Percentiles rank a stretch among this genome's conserved stretches.
These are phyloP conservation scores for Solenodon paradoxus DNA, from an alignment of 2,113 vertebrate genomes.

Conservation along the genomic window DNA sequence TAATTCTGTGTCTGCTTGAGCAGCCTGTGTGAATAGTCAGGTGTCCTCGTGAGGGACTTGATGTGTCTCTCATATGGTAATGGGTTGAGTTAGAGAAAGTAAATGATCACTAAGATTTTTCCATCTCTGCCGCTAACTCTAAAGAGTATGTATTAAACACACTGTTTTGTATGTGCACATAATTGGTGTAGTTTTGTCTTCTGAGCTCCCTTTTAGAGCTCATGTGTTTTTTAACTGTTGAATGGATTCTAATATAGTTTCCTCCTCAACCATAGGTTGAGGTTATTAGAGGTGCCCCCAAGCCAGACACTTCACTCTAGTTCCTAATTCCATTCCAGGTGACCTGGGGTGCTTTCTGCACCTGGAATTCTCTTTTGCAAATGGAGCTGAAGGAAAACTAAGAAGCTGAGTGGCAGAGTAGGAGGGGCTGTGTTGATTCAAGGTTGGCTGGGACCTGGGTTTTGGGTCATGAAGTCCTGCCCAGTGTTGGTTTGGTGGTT, in stretches of 20 bases:
- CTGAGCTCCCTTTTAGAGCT: neutral
- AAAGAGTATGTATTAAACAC: accelerated
- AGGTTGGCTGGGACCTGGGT: neutral
- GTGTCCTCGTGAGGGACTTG: neutral
- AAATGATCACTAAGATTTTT: neutral
- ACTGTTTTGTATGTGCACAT: neutral
- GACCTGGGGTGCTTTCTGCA: too few species aligned
- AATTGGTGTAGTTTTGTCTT: accelerated
- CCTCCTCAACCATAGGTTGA: neutral
- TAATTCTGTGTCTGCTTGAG: neutral
- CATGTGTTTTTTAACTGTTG: neutral
- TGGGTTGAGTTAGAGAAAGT: neutral
- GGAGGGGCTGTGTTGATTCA: neutral
- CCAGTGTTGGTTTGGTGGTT: neutral
- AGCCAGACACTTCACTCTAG: neutral
- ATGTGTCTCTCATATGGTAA: neutral
- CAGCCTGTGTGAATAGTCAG: neutral
- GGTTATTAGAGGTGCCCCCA: neutral
- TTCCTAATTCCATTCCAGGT: neutral
- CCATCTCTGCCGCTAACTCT: neutral
- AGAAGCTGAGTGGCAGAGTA: neutral
- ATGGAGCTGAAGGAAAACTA: neutral
- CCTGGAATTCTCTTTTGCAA: neutral
- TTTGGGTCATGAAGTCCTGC: neutral
- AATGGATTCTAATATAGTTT: neutral